Conservation (phyloP, 2,888 invertebrate genomes). For the Harpagoxenus sublaevis region DNA sequence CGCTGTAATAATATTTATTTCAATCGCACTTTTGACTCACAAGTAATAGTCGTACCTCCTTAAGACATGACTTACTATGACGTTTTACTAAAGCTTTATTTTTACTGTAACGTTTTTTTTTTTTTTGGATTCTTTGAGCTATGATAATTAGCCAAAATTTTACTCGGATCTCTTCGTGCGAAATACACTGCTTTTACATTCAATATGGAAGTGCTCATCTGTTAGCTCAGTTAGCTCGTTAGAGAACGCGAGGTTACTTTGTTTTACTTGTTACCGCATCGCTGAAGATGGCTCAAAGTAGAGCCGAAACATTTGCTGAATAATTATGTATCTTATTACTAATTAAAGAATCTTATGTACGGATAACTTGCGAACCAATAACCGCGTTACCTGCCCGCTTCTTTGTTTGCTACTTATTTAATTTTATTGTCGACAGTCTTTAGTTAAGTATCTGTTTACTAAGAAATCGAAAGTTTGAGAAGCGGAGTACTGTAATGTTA, state of each 20-base stretch:
- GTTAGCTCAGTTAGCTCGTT: neutral
- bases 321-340: neutral
- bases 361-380: neutral
- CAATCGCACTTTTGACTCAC: too few relatives aligned
- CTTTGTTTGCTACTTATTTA: neutral
- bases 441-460: neutral
- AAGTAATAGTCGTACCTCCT: too few relatives aligned
- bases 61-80: neutral
- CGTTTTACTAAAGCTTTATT: neutral
- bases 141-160: neutral
- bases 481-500: neutral
- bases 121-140: neutral
- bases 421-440: neutral
- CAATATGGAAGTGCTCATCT: neutral
- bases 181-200: neutral
- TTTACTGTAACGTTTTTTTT: neutral
- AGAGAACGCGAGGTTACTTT: neutral
- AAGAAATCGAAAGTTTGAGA: neutral
- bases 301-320: neutral
- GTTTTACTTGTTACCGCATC: neutral
- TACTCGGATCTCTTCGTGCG: neutral
- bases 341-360: neutral
- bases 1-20: too few relatives aligned
- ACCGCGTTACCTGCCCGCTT: neutral
- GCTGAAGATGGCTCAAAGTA: neutral